Evolutionary conservation across 2,113 vertebrate species (phyloP), one percentile per base, ranked within the genome.

Genomic region (Otolemur garnettii): DNA sequence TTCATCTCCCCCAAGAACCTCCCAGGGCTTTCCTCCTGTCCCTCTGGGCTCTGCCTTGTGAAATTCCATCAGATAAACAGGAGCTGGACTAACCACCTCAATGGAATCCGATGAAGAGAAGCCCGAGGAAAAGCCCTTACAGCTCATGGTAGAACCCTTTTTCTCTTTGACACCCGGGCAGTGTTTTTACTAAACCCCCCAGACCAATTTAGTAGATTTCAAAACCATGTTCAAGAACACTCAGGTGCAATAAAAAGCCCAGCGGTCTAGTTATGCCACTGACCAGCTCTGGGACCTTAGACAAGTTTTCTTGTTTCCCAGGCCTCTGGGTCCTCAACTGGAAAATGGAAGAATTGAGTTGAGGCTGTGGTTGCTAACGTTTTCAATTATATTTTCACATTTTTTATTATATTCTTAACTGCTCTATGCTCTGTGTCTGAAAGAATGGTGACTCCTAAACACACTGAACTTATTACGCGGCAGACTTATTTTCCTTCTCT

Each of bases 391-490:
- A 78, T 82, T 62, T 91, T 93, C 30, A 21, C 5, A 75, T 45
- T 33, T 92, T 94, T 86, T 72, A 66, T 64, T 64, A 90, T 62
- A 66, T 71, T 13, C 30, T 62, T 83, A 72, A 90, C 13, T 84
- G 33, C 26, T 88, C 71, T 38, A 19, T 24, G 33, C 21, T 19
- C 55, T 50, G 4, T 30, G 18, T 87, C 62, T 62, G 90, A 85
- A 83, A 66, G 66, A 90, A 55, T 71, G 87, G 80, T 96, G 26
- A 87, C 35, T 96, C 92, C 64, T 72, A 87, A 42, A 59, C 77
- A 92, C 35, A 62, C 7, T 53, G 91, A 88, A 85, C 68, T 91
- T 91, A 71, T 85, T 91, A 89, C 71, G 71, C 15, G 55, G 64
- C 1, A 57, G 35, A 2, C 66, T 92, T 68, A 59, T 80, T 89